Evolutionary conservation across 2,113 vertebrate genomes (phyloP).

Genomic region (Indri indri): DNA sequence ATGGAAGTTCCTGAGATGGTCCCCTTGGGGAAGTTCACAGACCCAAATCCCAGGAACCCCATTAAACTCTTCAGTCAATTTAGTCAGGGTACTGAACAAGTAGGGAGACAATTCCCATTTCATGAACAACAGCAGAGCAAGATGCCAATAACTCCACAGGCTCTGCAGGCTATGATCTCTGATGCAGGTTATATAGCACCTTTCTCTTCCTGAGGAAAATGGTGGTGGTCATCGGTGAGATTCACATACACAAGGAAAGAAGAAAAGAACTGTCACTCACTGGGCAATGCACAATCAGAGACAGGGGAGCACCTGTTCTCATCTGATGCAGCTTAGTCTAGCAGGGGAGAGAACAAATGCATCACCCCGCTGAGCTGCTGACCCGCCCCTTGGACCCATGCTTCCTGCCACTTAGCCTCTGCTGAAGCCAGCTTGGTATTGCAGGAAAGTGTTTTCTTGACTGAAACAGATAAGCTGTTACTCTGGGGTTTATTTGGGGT

Average conservation of each 20-base stretch:
- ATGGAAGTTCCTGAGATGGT: neutral
- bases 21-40: neutral
- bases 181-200: neutral
- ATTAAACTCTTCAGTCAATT: neutral
- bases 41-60: fast-evolving
- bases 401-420: neutral
- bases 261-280: neutral
- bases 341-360: neutral
- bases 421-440: neutral
- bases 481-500: neutral
- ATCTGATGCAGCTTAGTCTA: neutral
- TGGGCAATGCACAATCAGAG: too few species aligned
- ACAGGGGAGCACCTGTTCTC: fast-evolving
- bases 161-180: neutral
- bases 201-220: neutral
- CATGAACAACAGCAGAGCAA: neutral
- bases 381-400: neutral
- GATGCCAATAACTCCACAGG: neutral
- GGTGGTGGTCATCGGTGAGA: neutral
- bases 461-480: neutral
- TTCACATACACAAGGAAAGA: neutral
- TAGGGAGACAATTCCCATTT: neutral
- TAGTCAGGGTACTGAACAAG: neutral
- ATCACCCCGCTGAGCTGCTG: neutral
- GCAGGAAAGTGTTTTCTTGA: neutral